Conservation (phyloP, 2,113 vertebrate genomes). For the Sapajus apella region DNA sequence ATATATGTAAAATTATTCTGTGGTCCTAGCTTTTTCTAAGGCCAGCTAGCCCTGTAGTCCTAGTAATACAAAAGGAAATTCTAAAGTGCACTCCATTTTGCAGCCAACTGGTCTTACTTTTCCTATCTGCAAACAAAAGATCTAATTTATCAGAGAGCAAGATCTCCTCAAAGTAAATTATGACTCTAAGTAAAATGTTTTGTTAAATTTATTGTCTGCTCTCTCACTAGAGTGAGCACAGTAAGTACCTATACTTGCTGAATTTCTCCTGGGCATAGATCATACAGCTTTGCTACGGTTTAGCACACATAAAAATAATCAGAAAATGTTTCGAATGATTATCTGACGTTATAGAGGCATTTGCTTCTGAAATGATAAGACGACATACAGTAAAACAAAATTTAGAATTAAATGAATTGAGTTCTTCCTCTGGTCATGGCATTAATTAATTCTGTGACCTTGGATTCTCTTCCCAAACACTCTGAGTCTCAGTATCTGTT, state of each 20-base stretch:
- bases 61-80: not conserved
- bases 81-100: not conserved
- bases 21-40: not conserved
- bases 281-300: not conserved
- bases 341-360: not conserved
- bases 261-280: not conserved
- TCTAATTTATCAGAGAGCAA: not conserved
- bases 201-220: not conserved
- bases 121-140: not conserved
- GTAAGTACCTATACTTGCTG: not conserved
- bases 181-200: not conserved
- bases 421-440: not conserved
- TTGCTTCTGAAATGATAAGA: not conserved
- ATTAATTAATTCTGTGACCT: not conserved
- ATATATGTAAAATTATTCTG: not conserved
- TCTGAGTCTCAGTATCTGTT: not conserved
- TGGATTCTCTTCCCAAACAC: not conserved
- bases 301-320: not conserved
- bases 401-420: not conserved
- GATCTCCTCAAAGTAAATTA: rapidly evolving
- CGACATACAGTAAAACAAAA: not conserved
- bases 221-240: not conserved
- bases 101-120: not conserved
- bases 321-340: not conserved
- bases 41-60: not conserved